These are phyloP conservation scores for Leptinotarsa lineolata DNA, from an alignment of 1,140 invertebrate species.

Conservation along the genomic window DNA sequence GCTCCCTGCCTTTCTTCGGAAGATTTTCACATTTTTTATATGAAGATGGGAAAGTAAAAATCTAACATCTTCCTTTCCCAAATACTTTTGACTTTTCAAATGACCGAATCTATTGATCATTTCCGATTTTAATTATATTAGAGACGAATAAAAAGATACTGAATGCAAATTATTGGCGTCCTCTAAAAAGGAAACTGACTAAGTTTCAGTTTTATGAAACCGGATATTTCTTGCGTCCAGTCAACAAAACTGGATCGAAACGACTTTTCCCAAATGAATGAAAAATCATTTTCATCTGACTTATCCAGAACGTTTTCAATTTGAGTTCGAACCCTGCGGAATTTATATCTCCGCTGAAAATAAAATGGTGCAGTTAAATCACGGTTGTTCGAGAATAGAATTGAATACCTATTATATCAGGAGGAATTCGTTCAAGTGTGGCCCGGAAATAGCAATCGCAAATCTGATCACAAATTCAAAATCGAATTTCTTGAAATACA, in stretches of 20 bases:
- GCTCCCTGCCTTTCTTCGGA: no score
- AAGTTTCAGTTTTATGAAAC: no score
- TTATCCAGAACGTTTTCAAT: constrained; percentile 1
- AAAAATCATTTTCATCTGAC: background rate
- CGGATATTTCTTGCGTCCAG: background rate
- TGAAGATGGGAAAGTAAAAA: no score
- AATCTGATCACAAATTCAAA: constrained; percentile 45
- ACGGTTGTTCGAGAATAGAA: constrained; percentile 21
- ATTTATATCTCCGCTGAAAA: constrained; percentile 1
- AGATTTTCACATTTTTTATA: no score
- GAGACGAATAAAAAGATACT: no score
- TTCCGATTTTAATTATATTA: no score
- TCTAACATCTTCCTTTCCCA: no score
- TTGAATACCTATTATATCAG: constrained; percentile 24
- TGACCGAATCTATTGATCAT: no score
- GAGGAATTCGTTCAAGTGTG: constrained; percentile 32
- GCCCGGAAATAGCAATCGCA: constrained; percentile 41
- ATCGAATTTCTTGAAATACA: constrained; percentile 44
- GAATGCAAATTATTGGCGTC: no score
- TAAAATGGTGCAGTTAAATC: constrained; percentile 16
- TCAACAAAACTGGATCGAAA: background rate
- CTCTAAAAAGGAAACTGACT: no score
- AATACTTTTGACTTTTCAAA: no score
- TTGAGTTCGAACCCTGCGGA: background rate
- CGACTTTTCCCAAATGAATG: background rate